phyloP scores from a whole-genome alignment of 2,797 vertebrate species.

The Sebastes alutus region DNA sequence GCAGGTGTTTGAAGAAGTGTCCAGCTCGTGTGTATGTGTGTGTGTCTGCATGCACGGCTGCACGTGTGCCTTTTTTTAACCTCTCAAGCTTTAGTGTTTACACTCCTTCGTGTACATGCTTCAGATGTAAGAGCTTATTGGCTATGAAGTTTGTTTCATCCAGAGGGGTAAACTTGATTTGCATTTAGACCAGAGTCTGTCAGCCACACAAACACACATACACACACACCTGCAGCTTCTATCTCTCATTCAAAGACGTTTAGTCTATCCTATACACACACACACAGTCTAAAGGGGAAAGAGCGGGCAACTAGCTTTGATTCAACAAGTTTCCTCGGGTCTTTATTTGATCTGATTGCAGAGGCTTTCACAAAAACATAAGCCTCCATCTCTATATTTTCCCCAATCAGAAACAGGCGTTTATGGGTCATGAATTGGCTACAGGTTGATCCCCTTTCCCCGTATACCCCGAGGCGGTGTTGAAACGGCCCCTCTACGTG shows the following conservation, averaged over 20 bases:
- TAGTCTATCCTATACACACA: not conserved
- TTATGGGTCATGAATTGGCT: conserved; percentile 42
- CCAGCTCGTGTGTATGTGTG: not conserved
- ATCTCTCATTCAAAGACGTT: conserved; percentile 9
- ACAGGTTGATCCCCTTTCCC: not conserved
- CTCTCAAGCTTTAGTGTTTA: conserved; percentile 17
- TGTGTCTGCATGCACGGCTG: not conserved
- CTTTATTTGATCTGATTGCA: conserved; percentile 22
- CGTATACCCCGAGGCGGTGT: conserved; percentile 27
- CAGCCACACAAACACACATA: not conserved
- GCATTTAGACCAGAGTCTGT: conserved; percentile 34
- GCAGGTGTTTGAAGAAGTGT: conserved; percentile 9
- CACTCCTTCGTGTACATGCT: conserved; percentile 11
- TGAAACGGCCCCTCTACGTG: conserved; percentile 22
- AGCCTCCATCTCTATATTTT: not conserved
- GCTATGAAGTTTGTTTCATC: conserved; percentile 19
- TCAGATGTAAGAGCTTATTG: not conserved
- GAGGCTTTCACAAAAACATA: conserved; percentile 30
- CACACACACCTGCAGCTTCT: conserved; percentile 12
- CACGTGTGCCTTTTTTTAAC: conserved; percentile 41
- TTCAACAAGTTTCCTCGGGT: not conserved
- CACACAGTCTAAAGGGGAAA: not conserved
- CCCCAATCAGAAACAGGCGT: conserved; percentile 10
- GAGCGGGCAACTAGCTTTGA: not conserved
- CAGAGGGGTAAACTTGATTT: conserved; percentile 21